Percentiles rank a stretch among this genome's conserved stretches.
Conservation (phyloP, 2,888 invertebrate genomes). For the Nysson spinosus region DNA sequence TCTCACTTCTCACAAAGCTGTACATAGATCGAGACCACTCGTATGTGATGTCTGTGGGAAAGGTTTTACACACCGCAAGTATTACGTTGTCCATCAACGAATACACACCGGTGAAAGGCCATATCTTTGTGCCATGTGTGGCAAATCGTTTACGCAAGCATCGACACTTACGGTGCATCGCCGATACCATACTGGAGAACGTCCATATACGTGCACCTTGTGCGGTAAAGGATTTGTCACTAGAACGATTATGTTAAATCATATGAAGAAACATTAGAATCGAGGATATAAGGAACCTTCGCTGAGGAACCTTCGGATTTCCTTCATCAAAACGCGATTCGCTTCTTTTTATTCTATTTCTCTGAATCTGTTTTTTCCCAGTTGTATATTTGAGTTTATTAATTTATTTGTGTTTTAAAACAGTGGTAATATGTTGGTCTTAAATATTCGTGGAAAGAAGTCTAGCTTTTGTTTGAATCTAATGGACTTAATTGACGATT, state of each 20-base stretch:
- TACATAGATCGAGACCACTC: constrained; percentile 73
- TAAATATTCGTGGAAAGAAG: too few relatives aligned
- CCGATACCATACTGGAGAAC: constrained; percentile 75
- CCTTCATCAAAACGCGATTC: too few relatives aligned
- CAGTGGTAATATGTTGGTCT: too few relatives aligned
- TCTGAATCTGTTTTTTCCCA: too few relatives aligned
- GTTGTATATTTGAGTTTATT: too few relatives aligned
- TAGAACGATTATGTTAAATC: constrained; percentile 76
- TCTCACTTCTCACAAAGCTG: constrained; percentile 71
- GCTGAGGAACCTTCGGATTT: neutral
- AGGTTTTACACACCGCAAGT: constrained; percentile 75
- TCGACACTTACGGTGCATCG: constrained; percentile 75
- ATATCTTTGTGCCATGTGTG: constrained; percentile 77
- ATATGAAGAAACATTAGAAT: constrained; percentile 74
- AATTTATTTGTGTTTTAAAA: too few relatives aligned
- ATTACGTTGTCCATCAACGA: constrained; percentile 75
- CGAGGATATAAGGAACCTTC: neutral
- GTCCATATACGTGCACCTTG: constrained; percentile 75
- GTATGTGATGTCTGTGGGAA: constrained; percentile 76
- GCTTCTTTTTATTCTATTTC: too few relatives aligned
- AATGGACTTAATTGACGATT: too few relatives aligned
- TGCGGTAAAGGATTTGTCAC: constrained; percentile 77
- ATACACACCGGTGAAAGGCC: constrained; percentile 78
- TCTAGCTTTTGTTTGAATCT: too few relatives aligned
- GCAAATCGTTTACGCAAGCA: constrained; percentile 75